A percentile compares a stretch with the other conserved stretches of the same genome.
Conservation (phyloP, 2,888 invertebrate species). For the Ochropleura plecta region DNA sequence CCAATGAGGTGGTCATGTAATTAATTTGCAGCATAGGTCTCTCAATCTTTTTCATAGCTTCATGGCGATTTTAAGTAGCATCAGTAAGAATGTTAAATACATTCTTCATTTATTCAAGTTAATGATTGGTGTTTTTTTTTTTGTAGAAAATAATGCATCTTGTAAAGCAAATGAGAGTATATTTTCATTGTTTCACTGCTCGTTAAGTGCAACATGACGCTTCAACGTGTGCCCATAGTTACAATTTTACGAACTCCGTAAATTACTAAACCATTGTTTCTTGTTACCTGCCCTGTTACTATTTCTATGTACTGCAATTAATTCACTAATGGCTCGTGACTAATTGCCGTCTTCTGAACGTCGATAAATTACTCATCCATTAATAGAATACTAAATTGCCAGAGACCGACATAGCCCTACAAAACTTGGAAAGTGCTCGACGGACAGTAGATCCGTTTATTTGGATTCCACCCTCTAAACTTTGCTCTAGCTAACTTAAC, state of each 20-base stretch:
- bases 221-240: neutral
- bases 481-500: neutral
- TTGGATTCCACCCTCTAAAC: neutral
- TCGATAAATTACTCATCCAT: neutral
- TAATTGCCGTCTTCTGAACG: slow-evolving; percentile 1
- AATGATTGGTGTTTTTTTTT: neutral
- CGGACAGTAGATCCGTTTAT: neutral
- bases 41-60: neutral
- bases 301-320: neutral
- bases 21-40: neutral
- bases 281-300: neutral
- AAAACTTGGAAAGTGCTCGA: neutral
- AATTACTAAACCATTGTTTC: slow-evolving; percentile 7
- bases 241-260: slow-evolving; percentile 12
- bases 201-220: neutral
- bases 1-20: slow-evolving; percentile 26
- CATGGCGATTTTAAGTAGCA: neutral
- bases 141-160: neutral
- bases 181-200: slow-evolving; percentile 21
- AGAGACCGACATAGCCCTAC: neutral
- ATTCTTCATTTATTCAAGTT: neutral
- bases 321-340: neutral
- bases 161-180: slow-evolving; percentile 7
- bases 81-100: neutral
- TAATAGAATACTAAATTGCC: slow-evolving; percentile 6